Evolutionary conservation across 2,113 vertebrate species (phyloP).

Genomic region (Myocastor coypus): DNA sequence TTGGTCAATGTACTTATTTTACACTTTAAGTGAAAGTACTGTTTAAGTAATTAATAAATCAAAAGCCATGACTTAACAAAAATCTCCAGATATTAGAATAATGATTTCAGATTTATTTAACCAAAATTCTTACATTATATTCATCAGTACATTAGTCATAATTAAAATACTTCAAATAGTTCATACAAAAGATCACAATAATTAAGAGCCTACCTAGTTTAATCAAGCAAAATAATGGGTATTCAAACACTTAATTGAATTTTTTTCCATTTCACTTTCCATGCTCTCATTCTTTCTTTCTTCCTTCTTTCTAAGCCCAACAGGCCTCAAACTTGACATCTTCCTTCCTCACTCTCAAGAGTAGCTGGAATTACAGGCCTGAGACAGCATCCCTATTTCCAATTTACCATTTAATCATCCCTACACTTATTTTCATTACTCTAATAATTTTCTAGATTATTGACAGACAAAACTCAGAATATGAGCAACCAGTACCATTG

Average conservation of each 20-base stretch:
- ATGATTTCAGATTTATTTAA: constrained; percentile 32
- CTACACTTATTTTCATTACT: not conserved
- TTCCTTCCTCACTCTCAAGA: not conserved
- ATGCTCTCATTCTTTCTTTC: not conserved
- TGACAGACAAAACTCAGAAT: not conserved
- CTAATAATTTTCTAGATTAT: not conserved
- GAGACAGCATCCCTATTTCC: not conserved
- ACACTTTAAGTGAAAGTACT: not conserved
- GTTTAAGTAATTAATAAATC: not conserved
- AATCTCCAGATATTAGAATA: not conserved
- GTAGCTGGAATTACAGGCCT: not conserved
- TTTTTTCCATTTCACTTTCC: not conserved
- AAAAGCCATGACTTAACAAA: not conserved
- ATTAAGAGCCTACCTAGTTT: not conserved
- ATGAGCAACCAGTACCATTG: not conserved
- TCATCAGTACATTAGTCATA: not conserved
- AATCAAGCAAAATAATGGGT: not conserved
- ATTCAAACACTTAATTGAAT: not conserved
- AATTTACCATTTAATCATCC: not conserved
- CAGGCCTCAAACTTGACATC: not conserved
- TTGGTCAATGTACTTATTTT: not conserved
- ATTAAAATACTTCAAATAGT: not conserved
- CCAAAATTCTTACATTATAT: constrained; percentile 11
- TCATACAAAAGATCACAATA: not conserved
- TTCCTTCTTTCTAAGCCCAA: not conserved